Evolutionary conservation across 2,888 invertebrate genomes (phyloP), one percentile per base, ranked within the genome.

Genomic region (Lasioglossum calceatum): DNA sequence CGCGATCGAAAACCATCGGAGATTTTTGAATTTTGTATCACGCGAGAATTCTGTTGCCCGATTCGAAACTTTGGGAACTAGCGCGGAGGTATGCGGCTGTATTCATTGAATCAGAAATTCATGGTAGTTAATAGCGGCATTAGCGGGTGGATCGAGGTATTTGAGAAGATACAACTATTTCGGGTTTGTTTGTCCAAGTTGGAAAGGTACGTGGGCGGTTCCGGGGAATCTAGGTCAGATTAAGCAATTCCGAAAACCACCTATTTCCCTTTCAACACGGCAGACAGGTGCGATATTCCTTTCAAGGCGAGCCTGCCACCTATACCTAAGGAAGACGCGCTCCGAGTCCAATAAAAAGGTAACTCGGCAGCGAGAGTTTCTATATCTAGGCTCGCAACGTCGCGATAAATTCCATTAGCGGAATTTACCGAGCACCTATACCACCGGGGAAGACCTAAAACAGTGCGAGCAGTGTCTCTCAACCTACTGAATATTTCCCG

Each of bases 331-430:
- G 77, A 76, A 61, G 84, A 85, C 81, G 87, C 82, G 87, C 91
- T 86, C 85, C 84, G 87, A 83, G 91, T 81, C 89, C 89, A 90
- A 92, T 92, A 92, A 92, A 93, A 90, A 89, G 84, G 88, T 88
- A 91, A 90, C 90, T 91, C 87, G 79, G 61, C 32, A 14, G 84
- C 74, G 84, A 77, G 89, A 92, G 91, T 92, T 92, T 91, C 92
- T 91, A 88, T 90, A 91, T 93, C 90, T 90, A 87, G 87, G 79
- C 87, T 89, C 75, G 87, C 80, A 90, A 91, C 91, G 89, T 92
- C 91, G 90, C 91, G 91, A 92, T 93, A 93, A 93, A 93, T 93
- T 93, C 92, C 92, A 92, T 93, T 93, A 93, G 90, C 83, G 89
- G 92, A 93, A 93, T 93, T 93, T 93, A 93, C 90, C 81, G 87